Percentiles rank a stretch among this genome's conserved stretches.
phyloP scores from a whole-genome alignment of 2,888 invertebrate species.

The Metopia argyrocephala region DNA sequence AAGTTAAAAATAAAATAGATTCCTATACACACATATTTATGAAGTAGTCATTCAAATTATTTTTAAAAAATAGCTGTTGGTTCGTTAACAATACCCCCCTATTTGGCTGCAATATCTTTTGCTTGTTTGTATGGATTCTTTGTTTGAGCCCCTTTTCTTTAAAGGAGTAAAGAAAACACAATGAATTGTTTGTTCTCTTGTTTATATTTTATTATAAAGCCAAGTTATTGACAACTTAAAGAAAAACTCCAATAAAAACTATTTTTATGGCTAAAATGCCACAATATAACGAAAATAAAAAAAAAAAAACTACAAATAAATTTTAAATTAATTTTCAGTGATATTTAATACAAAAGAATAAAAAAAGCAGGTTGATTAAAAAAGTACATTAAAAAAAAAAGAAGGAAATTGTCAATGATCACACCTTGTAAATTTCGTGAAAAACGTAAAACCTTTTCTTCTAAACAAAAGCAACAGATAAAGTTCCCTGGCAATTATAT shows the following conservation, averaged over 20 bases:
- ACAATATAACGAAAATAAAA: not conserved
- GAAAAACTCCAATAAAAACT: slow-evolving; percentile 59
- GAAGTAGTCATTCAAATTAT: slow-evolving; percentile 35
- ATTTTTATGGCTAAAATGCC: slow-evolving; percentile 52
- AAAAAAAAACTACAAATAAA: not conserved
- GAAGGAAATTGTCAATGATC: slow-evolving; percentile 59
- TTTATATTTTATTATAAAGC: slow-evolving; percentile 32
- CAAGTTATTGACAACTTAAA: slow-evolving; percentile 62
- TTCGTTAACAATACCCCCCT: not conserved
- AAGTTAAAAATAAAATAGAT: slow-evolving; percentile 9
- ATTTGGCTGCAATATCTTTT: not conserved
- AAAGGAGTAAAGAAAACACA: not conserved
- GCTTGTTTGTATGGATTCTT: not conserved
- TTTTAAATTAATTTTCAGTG: not conserved
- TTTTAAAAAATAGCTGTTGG: not conserved
- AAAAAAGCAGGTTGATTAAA: slow-evolving; percentile 65
- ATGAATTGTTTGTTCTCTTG: not conserved
- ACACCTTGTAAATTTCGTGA: slow-evolving; percentile 62
- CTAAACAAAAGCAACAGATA: slow-evolving; percentile 24
- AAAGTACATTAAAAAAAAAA: slow-evolving; percentile 22
- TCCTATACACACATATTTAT: slow-evolving; percentile 8
- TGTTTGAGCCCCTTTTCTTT: not conserved
- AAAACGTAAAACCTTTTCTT: no score
- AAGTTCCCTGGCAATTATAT: slow-evolving; percentile 53
- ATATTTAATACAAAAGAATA: slow-evolving; percentile 12